Conservation (phyloP, 2,113 vertebrate genomes). For the Ictalurus furcatus region DNA sequence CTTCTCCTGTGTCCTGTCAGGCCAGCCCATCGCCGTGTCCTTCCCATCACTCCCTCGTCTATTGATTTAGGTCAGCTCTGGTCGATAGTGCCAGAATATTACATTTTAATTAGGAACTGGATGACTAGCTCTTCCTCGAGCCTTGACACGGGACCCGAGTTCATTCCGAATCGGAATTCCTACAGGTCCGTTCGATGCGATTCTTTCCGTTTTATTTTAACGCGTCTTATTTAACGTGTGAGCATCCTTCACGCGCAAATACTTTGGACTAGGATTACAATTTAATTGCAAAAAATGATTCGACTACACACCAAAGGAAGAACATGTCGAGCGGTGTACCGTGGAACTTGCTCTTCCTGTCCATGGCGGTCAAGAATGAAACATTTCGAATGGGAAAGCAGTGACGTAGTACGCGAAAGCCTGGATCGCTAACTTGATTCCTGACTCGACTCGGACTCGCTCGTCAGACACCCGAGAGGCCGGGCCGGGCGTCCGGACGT, state of each 20-base stretch:
- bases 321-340: background rate
- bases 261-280: background rate
- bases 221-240: too few species aligned
- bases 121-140: background rate
- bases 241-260: background rate
- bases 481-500: too few species aligned
- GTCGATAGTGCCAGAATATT: conserved; percentile 83
- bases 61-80: conserved; percentile 77
- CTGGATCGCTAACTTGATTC: too few species aligned
- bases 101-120: conserved; percentile 78
- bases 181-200: background rate
- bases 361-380: background rate
- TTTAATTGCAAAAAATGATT: too few species aligned
- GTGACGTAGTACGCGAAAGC: background rate
- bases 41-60: conserved; percentile 64
- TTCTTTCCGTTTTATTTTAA: background rate
- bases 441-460: background rate
- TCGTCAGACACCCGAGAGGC: too few species aligned
- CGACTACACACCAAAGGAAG: background rate
- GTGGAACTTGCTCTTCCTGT: background rate
- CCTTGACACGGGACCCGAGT: background rate
- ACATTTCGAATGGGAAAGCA: too few species aligned
- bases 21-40: conserved; percentile 66
- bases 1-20: conserved; percentile 26
- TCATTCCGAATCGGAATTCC: conserved; percentile 1